Conservation (phyloP, 1,140 invertebrate species). For the Zaprionus africanus region DNA sequence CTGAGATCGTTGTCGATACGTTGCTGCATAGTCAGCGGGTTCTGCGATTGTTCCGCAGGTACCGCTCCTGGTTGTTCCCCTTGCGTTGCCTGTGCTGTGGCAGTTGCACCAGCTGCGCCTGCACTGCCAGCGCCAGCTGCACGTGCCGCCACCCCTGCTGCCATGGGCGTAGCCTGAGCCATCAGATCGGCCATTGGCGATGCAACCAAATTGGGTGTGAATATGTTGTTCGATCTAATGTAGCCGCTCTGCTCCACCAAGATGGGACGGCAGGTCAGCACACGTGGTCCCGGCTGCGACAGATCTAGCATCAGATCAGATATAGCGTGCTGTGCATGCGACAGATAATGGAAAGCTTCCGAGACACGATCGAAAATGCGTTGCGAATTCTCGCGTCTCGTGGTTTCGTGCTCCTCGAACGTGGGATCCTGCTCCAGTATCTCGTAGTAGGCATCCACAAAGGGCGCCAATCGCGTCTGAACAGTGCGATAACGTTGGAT, state of each 20-base stretch:
- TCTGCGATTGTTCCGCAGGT: background rate
- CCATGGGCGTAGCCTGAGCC: constrained; percentile 12
- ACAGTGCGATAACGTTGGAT: constrained; percentile 87
- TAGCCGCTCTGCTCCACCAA: constrained; percentile 89
- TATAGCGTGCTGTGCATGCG: constrained; percentile 94
- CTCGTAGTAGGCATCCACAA: constrained; percentile 86
- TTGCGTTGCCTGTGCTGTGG: background rate
- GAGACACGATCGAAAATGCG: constrained; percentile 89
- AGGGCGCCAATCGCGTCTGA: constrained; percentile 87
- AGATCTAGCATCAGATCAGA: constrained; percentile 93
- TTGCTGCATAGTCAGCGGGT: background rate
- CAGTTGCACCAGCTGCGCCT: background rate
- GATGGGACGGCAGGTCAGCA: constrained; percentile 89
- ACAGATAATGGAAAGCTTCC: constrained; percentile 92
- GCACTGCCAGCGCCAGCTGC: constrained; percentile 34
- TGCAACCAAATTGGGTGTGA: constrained; percentile 58
- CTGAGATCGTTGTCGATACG: constrained; percentile 10
- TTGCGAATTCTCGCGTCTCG: constrained; percentile 86
- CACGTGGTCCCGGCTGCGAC: constrained; percentile 88
- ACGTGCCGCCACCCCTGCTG: background rate
- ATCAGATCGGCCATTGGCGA: constrained; percentile 33
- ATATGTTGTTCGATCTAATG: constrained; percentile 82
- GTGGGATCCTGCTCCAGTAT: constrained; percentile 87
- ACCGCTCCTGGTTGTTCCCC: background rate
- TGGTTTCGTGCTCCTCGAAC: constrained; percentile 85